These are phyloP conservation scores for Nebria brevicollis DNA, from an alignment of 2,888 invertebrate species.

Conservation along the genomic window DNA sequence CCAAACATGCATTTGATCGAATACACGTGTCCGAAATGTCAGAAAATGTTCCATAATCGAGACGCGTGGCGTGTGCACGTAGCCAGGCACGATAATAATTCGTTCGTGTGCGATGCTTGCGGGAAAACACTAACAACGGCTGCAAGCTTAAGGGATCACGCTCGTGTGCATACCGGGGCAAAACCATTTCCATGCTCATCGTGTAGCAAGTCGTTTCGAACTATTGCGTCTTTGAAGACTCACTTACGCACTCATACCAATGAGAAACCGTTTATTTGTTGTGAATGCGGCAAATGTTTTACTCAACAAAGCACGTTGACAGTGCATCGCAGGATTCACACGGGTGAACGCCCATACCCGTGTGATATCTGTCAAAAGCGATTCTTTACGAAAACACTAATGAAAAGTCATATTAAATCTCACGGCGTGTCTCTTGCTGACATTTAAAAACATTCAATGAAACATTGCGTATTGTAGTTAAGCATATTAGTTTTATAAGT, in stretches of 20 bases:
- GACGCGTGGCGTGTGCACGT: constrained; percentile 38
- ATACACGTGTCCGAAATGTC: constrained; percentile 45
- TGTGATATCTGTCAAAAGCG: constrained; percentile 58
- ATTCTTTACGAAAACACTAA: constrained; percentile 53
- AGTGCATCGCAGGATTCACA: constrained; percentile 55
- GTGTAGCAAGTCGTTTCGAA: constrained; percentile 56
- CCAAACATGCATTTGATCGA: constrained; percentile 42
- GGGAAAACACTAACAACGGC: constrained; percentile 63
- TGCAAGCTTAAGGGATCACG: constrained; percentile 24
- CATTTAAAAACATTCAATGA: not conserved
- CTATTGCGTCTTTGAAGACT: constrained; percentile 43
- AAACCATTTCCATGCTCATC: constrained; percentile 59
- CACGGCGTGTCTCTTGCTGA: constrained; percentile 46
- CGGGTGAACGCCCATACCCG: constrained; percentile 62
- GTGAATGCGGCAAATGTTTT: constrained; percentile 55
- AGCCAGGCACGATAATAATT: constrained; percentile 40
- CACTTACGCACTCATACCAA: constrained; percentile 59
- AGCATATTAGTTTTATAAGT: not conserved
- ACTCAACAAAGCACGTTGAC: constrained; percentile 55
- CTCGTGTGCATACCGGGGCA: constrained; percentile 60
- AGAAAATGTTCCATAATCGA: constrained; percentile 16
- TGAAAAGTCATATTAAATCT: constrained; percentile 53
- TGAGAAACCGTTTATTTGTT: constrained; percentile 57
- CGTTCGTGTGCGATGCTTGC: constrained; percentile 61
- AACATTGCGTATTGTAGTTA: not conserved